Evolutionary conservation across 2,113 vertebrate species (phyloP), one percentile per base, ranked within the genome.

Genomic region (Philantomba maxwellii): DNA sequence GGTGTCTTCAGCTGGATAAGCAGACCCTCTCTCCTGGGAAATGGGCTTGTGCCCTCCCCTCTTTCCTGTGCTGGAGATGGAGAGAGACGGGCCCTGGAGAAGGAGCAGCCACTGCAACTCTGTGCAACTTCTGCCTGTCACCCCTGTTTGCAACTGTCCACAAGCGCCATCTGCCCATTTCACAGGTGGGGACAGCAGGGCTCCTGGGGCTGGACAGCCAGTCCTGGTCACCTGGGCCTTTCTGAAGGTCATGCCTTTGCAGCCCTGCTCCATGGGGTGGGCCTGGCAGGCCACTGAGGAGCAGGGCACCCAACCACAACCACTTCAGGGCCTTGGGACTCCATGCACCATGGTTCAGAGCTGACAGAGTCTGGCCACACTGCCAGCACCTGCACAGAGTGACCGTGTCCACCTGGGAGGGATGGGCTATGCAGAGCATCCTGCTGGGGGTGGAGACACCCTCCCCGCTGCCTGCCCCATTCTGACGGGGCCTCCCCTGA

Each of bases 331-430:
- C 70, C 57, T 80, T 16, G 3, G 49, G 39, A 5, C 51, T 66
- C 80, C 1, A 7, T 25, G 30, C 6, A 9, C 70, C 13, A 0
- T 14, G 17, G 13, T 39, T 30, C 39, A 14, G 83, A 87, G 39
- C n/a, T 39, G 16, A 30, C 49, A 30, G 21, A 2, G 6, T 30
- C 45, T 7, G n/a, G 47, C 21, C 12, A 0, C 47, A 13, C 30
- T 8, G 45, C 17, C 3, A 0, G 2, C 0, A 3, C 51, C 39
- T 2, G 0, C 15, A 30, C 23, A 33, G 82, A 7, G 58, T 19
- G 58, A 57, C 73, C 30, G 2, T 36, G 39, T 51, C 70, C 6
- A 23, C 23, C 16, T 66, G 73, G 30, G 49, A 66, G 39, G 43
- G 15, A 1, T 7, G 33, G 11, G 30, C 39, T 58, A 33, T 47